Evolutionary conservation across 2,888 invertebrate species (phyloP), one percentile per base, ranked within the genome.

Genomic region (Lycaena phlaeas): DNA sequence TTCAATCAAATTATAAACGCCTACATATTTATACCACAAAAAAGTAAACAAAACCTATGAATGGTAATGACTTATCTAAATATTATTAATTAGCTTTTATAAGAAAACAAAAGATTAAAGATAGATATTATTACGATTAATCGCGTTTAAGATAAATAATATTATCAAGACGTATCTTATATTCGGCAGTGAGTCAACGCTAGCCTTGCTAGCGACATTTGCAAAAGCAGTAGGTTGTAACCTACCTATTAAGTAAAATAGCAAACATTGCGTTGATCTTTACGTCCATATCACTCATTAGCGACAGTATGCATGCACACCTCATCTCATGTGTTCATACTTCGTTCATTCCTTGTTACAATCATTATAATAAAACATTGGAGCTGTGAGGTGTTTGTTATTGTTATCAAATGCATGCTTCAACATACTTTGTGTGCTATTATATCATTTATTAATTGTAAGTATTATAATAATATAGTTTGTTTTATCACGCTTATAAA

Each of bases 301-400:
- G n/a, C n/a, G n/a, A n/a, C n/a, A n/a, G n/a, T n/a, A n/a, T 34
- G 34, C 34, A 34, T 34, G 34, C 22, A 34, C 34, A 34, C 22
- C 12, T 34, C 22, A 18, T 22, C 34, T 34, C 34, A 34, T 34
- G 22, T 18, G 22, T 12, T 12, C 14, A 34, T 12, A 18, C 12
- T 18, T 34, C 34, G 12, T 22, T 34, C 3, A 18, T 17, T 22
- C 22, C 18, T 14, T 7, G 9, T 34, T 14, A 12, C 3, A 12
- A 22, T 22, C 7, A 12, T 18, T 17, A 31, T 14, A 6, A 14
- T 9, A 12, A 3, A 30, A 30, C 9, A 34, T 34, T 12, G 34
- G 12, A 18, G 34, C 34, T 22, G 22, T 22, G 12, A 18, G 22
- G 28, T 6, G 11, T 34, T 12, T 11, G 18, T 31, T 27, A 27